Evolutionary conservation across 2,797 vertebrate genomes (phyloP).

Genomic region (Podarcis lilfordi): DNA sequence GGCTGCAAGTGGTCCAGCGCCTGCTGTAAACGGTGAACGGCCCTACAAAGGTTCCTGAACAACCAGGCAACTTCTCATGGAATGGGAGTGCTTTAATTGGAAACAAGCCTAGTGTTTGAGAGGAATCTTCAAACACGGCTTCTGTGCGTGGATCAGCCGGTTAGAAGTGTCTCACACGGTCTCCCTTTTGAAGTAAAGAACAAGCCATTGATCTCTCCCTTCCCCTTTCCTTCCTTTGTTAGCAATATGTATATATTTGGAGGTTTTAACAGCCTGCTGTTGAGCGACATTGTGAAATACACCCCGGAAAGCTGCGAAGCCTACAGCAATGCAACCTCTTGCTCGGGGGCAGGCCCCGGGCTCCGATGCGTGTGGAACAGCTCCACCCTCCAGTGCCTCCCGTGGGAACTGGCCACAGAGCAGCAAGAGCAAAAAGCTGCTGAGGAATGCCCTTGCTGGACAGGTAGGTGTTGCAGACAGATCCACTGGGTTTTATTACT

Average conservation of each 20-base stretch:
- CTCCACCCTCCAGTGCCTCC: constrained; percentile 74
- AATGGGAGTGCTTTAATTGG: not conserved
- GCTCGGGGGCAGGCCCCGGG: constrained; percentile 82
- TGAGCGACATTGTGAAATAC: constrained; percentile 89
- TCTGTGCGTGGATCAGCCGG: not conserved
- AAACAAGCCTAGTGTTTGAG: not conserved
- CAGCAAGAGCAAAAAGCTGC: constrained; percentile 77
- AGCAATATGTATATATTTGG: constrained; percentile 95
- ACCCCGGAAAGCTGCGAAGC: constrained; percentile 86
- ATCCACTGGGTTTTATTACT: not conserved
- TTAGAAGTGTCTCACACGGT: too few species aligned
- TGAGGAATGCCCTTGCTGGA: constrained; percentile 81
- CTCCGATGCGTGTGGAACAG: constrained; percentile 89
- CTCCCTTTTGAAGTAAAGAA: not conserved
- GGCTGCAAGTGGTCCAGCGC: not conserved
- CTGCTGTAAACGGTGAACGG: too few species aligned
- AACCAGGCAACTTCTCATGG: not conserved
- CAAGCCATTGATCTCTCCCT: not conserved
- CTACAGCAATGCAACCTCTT: constrained; percentile 75
- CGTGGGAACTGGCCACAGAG: constrained; percentile 80
- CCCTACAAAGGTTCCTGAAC: not conserved
- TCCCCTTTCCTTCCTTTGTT: not conserved
- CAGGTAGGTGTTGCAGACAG: constrained; percentile 73
- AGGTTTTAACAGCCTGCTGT: constrained; percentile 97
- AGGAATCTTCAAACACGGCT: too few species aligned